Base-by-base conservation (phyloP, 1,140 invertebrate genomes). In the Drosophila kikkawai region DNA sequence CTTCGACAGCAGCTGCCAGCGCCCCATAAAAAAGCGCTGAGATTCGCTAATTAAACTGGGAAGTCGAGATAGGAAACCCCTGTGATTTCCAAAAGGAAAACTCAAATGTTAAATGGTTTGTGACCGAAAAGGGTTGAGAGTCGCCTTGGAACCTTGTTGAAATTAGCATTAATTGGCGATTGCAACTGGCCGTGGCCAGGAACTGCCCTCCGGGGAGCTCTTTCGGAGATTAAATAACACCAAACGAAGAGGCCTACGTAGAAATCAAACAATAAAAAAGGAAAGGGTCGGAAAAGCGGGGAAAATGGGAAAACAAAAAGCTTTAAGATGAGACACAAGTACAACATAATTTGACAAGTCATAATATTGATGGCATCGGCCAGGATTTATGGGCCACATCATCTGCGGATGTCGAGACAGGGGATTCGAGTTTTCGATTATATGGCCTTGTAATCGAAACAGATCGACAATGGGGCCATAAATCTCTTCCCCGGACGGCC, bases 301-400 rank as follows among this genome's bases (percentile, higher is more conserved):
- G 17, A 41, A 77, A 60, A 70, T 59, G 60, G 51, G 34, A 60
- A 73, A 58, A 69, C 71, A 59, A 77, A 77, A 65, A 32, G 74
- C 66, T 81, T 82, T 67, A 77, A 66, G 68, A 74, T 74, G 80
- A 70, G 80, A 65, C 53, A 57, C 47, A 55, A 79, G 84, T 88
- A 80, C 65, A 88, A 88, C 83, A 88, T 88, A 88, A 88, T 88
- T 79, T 88, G 85, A 88, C 85, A 88, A 85, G 85, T 88, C 85
- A 88, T 90, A 88, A 88, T 88, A 88, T 88, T 88, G 85, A 88
- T 91, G 81, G 65, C 67, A 64, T 77, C 42, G 48, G 45, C 66
- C 48, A 90, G 78, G 85, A 88, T 88, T 88, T 88, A 88, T 88
- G 81, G 65, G 36, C 75, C 65, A 79, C 75, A 78, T 78, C 85